phyloP scores from a whole-genome alignment of 1,140 invertebrate genomes.

The Drosophila obscura region DNA sequence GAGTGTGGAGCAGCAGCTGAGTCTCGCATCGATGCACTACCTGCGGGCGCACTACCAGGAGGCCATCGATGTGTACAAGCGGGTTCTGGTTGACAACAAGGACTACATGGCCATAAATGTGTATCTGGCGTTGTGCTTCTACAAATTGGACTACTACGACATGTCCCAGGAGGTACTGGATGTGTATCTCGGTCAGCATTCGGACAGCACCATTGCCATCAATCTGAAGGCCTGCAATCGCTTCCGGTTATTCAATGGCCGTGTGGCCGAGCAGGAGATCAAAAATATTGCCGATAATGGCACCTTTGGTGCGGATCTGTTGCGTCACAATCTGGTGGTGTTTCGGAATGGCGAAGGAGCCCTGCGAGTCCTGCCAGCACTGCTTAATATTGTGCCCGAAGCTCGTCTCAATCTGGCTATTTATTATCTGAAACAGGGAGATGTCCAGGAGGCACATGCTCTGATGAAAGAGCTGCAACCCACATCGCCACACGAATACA shows the following conservation, averaged over 20 bases:
- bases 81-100: slow-evolving; percentile 95
- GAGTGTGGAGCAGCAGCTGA: slow-evolving; percentile 96
- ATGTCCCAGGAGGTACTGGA: slow-evolving; percentile 97
- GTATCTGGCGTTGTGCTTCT: slow-evolving; percentile 98
- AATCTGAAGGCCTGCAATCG: slow-evolving; percentile 94
- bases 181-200: slow-evolving; percentile 95
- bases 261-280: slow-evolving; percentile 94
- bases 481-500: slow-evolving; percentile 97
- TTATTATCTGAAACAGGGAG: slow-evolving; percentile 95
- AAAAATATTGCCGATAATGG: slow-evolving; percentile 92
- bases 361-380: slow-evolving; percentile 93
- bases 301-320: slow-evolving; percentile 95
- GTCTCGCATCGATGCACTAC: slow-evolving; percentile 98
- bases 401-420: slow-evolving; percentile 98
- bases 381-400: slow-evolving; percentile 98
- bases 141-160: slow-evolving; percentile 97
- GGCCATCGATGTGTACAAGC: slow-evolving; percentile 99
- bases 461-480: slow-evolving; percentile 97
- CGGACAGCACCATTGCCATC: slow-evolving; percentile 96
- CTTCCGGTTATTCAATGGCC: slow-evolving; percentile 95
- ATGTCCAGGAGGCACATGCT: slow-evolving; percentile 94
- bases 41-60: slow-evolving; percentile 98
- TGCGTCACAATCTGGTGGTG: slow-evolving; percentile 98
- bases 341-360: slow-evolving; percentile 97
- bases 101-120: slow-evolving; percentile 97